These are phyloP conservation scores for Sebastes glaucus DNA, from an alignment of 2,797 vertebrate genomes.

Conservation along the genomic window DNA sequence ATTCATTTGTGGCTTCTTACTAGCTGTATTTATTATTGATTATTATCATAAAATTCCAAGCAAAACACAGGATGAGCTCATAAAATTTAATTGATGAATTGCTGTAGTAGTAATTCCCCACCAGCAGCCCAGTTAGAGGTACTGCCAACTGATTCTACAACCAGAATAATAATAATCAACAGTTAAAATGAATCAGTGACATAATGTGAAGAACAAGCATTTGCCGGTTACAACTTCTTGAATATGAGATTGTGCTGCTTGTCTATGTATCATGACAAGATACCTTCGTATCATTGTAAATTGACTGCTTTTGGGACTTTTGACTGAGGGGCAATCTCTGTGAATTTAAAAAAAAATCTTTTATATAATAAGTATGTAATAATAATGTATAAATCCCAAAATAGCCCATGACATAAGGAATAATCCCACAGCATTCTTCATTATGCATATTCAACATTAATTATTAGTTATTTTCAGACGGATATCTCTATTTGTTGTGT, in stretches of 20 bases:
- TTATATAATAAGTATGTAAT: too few species aligned
- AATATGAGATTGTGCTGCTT: neutral
- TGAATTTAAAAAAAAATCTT: neutral
- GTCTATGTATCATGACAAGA: neutral
- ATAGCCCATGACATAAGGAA: too few species aligned
- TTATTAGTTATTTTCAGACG: too few species aligned
- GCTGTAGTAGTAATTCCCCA: neutral
- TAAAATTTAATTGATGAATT: neutral
- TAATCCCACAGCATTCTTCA: too few species aligned
- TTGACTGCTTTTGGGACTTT: neutral
- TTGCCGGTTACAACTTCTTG: neutral
- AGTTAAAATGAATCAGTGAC: neutral
- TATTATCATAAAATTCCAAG: neutral
- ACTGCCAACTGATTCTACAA: neutral
- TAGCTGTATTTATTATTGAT: neutral
- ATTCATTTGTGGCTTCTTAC: neutral
- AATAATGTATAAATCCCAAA: too few species aligned
- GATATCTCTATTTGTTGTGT: too few species aligned
- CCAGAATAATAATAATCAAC: too few species aligned
- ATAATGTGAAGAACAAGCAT: neutral
- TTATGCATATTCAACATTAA: too few species aligned
- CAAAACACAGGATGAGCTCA: neutral
- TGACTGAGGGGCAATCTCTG: neutral
- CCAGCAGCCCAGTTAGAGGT: neutral
- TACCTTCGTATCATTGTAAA: neutral